Evolutionary conservation across 2,797 vertebrate species (phyloP), one percentile per base, ranked within the genome.

Genomic region (Ataeniobius toweri): DNA sequence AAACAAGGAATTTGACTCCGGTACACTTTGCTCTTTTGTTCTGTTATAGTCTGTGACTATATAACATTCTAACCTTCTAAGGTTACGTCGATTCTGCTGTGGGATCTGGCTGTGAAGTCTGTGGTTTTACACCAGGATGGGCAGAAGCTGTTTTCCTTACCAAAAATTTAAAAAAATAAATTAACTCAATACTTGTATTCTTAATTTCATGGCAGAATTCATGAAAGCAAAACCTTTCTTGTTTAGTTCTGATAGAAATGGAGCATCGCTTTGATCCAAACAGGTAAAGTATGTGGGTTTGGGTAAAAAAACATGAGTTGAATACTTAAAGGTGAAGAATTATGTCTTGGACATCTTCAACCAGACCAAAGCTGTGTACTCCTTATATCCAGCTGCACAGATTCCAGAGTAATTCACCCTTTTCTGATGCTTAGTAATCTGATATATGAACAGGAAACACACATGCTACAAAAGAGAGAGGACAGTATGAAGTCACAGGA

Each of bases 81-180:
- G 86, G 85, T 88, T 87, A 83, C 50, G 59, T 80, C 44, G 80
- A 83, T 86, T 92, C 87, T 89, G 89, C 81, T 91, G 83, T 67
- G 79, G 86, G 86, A 84, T 83, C 92, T 93, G 91, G 93, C 92
- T 90, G 91, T 92, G 89, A 93, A 94, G 82, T 80, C 59, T 94
- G 89, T 89, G 89, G 92, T 84, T 89, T 90, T 78, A 69, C 80
- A 86, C 83, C 79, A 86, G 89, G 83, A 46, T 83, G 75, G 89
- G 73, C 88, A 88, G 79, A 85, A 85, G 76, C 61, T 61, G 10
- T 63, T 83, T 86, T 79, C 81, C 71, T 82, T 77, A 58, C 72
- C 77, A 79, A 84, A 83, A 88, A 80, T 61, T 74, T 80, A 80
- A 61, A 20, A 89, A 65, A 83, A 92, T 95, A 92, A 86, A 58